Evolutionary conservation across 2,888 invertebrate species (phyloP), one percentile per base, ranked within the genome.

Genomic region (Terebella lapidaria): DNA sequence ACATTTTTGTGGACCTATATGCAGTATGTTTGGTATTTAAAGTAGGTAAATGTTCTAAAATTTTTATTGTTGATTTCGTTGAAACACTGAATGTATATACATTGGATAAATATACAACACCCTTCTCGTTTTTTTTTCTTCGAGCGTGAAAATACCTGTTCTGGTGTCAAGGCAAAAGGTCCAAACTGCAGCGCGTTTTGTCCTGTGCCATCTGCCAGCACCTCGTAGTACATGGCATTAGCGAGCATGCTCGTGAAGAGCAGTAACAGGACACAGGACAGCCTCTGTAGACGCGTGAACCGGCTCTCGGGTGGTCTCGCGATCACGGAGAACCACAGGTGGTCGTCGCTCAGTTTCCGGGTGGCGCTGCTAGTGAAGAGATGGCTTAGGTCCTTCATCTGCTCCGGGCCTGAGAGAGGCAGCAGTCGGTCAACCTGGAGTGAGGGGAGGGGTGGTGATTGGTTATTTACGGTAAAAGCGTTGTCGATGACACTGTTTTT

Each of bases 281-380:
- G 79, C 15, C 84, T 74, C 53, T 70, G 60, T 3, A 66, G 64
- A 10, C 83, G 70, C 0, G 83, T 82, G 70, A 83, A 84, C 24
- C 83, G 74, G 55, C 81, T 82, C 53, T 79, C 73, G 0, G 82
- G 81, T 2, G 84, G 83, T 24, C 84, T 72, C 30, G 81, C 76
- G 61, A 84, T 79, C 3, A 84, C 80, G 1, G 83, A 83, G 70
- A 84, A 83, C 84, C 84, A 84, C 51, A 84, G 71, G 69, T 84
- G 84, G 2, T 81, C 82, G 63, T 84, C 84, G 18, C 77, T 74
- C 2, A 84, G 70, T 57, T 81, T 79, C 67, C 78, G 77, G 42
- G 75, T 74, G 3, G 80, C 74, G 35, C 74, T 75, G 60, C 77
- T 76, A 1, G 77, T 68, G 70, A 84, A 83, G 58, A 83, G 71